These are phyloP conservation scores for Eidolon dupreanum DNA, from an alignment of 2,797 vertebrate species.

Conservation along the genomic window DNA sequence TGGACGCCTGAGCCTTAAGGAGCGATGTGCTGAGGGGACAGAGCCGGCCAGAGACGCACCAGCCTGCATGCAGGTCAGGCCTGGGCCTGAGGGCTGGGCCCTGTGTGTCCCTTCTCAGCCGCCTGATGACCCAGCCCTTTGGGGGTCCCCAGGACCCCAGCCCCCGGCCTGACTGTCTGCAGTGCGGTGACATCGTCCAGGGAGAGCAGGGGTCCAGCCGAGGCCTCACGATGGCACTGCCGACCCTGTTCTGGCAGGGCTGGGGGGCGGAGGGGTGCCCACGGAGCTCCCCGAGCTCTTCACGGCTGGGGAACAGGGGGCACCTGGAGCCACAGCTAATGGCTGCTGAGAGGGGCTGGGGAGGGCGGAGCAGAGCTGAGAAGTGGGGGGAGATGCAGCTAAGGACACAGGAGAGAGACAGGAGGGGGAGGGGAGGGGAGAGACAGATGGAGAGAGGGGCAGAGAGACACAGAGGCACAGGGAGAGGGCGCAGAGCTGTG, in stretches of 20 bases:
- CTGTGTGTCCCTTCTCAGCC: not conserved
- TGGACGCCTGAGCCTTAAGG: not conserved
- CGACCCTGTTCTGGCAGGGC: not conserved
- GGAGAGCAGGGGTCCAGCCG: too few relatives aligned
- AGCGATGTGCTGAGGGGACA: not conserved
- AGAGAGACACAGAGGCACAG: not conserved
- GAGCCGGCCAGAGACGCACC: not conserved
- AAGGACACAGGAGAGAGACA: not conserved
- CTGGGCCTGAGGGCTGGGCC: not conserved
- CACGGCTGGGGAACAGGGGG: not conserved
- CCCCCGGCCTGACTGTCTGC: not conserved
- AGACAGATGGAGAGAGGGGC: too few relatives aligned
- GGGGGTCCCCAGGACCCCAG: too few relatives aligned
- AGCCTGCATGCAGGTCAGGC: not conserved
- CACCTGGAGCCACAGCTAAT: not conserved
- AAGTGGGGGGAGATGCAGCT: not conserved
- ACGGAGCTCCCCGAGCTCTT: too few relatives aligned
- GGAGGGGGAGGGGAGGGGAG: accelerated
- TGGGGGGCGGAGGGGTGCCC: accelerated
- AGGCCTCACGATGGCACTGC: not conserved
- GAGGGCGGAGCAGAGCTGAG: not conserved
- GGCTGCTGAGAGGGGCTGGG: not conserved
- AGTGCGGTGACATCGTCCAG: not conserved
- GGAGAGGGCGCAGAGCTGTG: not conserved
- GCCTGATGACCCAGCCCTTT: not conserved